Percentiles rank a stretch among this genome's conserved stretches.
phyloP scores from a whole-genome alignment of 23 tunicate genomes.

The Trididemnum miniatum region DNA sequence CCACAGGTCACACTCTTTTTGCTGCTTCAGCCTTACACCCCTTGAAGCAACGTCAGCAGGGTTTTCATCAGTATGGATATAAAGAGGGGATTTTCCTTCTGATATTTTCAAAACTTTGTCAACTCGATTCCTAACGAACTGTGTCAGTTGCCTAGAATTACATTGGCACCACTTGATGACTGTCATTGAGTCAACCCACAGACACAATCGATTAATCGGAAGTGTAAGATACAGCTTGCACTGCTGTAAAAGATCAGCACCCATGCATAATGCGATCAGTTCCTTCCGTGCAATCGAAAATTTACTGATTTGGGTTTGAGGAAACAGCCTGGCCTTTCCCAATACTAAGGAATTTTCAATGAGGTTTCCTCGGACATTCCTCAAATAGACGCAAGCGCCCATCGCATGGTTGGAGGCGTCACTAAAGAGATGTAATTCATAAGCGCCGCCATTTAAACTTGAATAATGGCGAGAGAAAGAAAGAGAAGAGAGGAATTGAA shows the following conservation, averaged over 20 bases:
- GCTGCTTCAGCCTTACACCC: not conserved
- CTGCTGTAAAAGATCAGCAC: not conserved
- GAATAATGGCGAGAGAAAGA: constrained; percentile 8
- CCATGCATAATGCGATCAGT: constrained; percentile 13
- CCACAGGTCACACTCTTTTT: not conserved
- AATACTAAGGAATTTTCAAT: not conserved
- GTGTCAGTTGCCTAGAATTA: not conserved
- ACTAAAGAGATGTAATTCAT: not conserved
- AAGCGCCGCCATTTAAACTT: not conserved
- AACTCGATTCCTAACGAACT: constrained; percentile 13
- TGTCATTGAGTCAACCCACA: constrained; percentile 17
- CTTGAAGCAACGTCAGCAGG: constrained; percentile 20
- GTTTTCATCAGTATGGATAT: not conserved
- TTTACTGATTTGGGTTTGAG: not conserved
- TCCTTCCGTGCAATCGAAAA: constrained; percentile 25
- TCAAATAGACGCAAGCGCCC: constrained; percentile 5
- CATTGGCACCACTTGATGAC: constrained; percentile 27
- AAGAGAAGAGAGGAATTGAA: not conserved
- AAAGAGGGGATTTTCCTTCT: not conserved
- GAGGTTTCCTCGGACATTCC: not conserved
- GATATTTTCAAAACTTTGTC: not conserved
- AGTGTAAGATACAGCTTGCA: not conserved
- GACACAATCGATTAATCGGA: not conserved
- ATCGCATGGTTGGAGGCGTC: constrained; percentile 8
- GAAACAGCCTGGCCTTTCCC: not conserved